These are phyloP conservation scores for Drosophila nr. perissopoda DNA, from an alignment of 2,888 invertebrate species.

Conservation along the genomic window DNA sequence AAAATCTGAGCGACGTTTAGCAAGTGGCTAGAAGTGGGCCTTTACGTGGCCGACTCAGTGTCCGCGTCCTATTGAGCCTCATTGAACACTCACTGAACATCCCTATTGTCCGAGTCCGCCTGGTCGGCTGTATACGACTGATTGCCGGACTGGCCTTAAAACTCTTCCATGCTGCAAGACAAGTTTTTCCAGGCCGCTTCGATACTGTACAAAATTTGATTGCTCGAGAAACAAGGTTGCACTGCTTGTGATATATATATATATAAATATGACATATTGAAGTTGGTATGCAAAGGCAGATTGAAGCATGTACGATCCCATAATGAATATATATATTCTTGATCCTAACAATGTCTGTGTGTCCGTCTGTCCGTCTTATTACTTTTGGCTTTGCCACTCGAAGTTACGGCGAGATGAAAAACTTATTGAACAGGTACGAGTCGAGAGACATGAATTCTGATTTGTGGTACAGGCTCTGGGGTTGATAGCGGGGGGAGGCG, in stretches of 20 bases:
- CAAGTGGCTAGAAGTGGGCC: not conserved
- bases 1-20: too few species aligned
- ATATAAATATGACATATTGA: too few species aligned
- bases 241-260: too few species aligned
- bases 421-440: not conserved
- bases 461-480: not conserved
- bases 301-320: not conserved
- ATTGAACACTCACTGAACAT: not conserved
- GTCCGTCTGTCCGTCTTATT: too few species aligned
- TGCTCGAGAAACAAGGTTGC: too few species aligned
- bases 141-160: not conserved
- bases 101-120: not conserved
- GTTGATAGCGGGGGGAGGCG: not conserved
- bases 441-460: not conserved
- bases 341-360: not conserved
- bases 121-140: not conserved
- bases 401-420: not conserved
- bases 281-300: not conserved
- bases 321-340: not conserved
- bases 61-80: too few species aligned
- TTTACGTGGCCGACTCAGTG: not conserved
- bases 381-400: too few species aligned
- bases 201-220: not conserved
- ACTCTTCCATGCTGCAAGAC: too few species aligned
- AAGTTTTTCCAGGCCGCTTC: not conserved